Evolutionary conservation across 2,797 vertebrate genomes (phyloP), one percentile per base, ranked within the genome.

Genomic region (Tragelaphus oryx): DNA sequence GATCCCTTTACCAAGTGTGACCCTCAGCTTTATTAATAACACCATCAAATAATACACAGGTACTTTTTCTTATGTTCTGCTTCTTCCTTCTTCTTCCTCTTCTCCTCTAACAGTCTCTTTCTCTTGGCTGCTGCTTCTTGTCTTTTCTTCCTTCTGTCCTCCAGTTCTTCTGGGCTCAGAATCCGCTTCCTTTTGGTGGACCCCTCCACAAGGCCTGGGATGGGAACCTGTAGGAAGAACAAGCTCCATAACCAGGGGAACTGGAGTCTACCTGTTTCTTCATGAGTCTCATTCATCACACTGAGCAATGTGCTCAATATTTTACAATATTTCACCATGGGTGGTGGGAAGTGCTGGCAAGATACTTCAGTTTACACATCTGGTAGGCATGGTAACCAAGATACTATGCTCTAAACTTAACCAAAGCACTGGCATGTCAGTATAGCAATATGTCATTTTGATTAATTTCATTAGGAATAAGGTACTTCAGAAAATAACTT

Each of bases 31-130:
- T 48, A 28, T 26, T 26, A 12, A 33, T 7, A 55, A 80, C 0
- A 50, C 12, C 57, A 24, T 79, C 6, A 22, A 65, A 13, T n/a
- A 26, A 50, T 0, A 44, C 24, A 87, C 60, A 92, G 97, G 82
- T 98, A 99, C 99, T 99, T 99, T 98, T 99, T 99, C 98, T 98
- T 98, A 95, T 98, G 97, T 87, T 99, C 99, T 57, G 98, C 98
- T 94, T 99, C 99, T 95, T 99, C 98, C 94, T 98, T 98, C 93
- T 98, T 98, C 92, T 68, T 98, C 83, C 96, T 99, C 91, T 95
- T 96, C 75, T 99, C 99, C 90, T 99, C 98, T 95, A 98, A 96
- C 0, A 98, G 93, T 95, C 97, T 99, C 97, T 98, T 99, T 97
- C 98, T 99, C 97, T 99, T 99, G 78, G 99, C 99, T 54, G 98